Percentiles rank a stretch among this genome's conserved stretches.
These are phyloP conservation scores for Spheniscus humboldti DNA, from an alignment of 2,797 vertebrate species.

Conservation along the genomic window DNA sequence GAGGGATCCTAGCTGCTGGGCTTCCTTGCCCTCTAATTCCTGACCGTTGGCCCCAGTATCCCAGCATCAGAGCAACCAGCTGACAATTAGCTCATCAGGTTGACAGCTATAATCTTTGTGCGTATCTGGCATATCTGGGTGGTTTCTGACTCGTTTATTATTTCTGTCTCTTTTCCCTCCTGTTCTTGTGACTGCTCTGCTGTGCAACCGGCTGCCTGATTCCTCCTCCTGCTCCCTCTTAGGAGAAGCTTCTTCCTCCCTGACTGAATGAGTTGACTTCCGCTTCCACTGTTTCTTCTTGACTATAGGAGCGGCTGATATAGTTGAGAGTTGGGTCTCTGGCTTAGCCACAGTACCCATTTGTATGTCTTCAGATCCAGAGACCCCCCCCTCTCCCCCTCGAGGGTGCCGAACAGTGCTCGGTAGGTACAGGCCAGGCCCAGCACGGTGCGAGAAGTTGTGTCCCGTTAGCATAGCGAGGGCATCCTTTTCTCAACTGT, in stretches of 20 bases:
- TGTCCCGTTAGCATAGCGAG: neutral
- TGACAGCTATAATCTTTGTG: neutral
- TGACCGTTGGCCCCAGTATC: neutral
- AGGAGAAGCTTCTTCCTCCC: neutral
- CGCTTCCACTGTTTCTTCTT: neutral
- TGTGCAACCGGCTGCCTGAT: neutral
- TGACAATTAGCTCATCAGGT: neutral
- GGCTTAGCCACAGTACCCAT: neutral
- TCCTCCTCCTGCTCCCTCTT: neutral
- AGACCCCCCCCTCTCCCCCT: neutral
- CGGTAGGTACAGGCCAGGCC: neutral
- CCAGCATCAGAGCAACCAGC: neutral
- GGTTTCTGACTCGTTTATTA: neutral
- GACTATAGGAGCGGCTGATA: neutral
- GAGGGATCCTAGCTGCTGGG: neutral
- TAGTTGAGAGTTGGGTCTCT: neutral
- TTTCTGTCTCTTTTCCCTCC: neutral
- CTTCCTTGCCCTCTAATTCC: neutral
- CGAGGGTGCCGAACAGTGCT: neutral
- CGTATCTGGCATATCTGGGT: neutral
- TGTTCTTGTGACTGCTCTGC: neutral
- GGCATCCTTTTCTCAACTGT: neutral
- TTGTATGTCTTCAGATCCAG: neutral
- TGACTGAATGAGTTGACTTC: neutral
- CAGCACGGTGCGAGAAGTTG: fast-evolving